phyloP scores from a whole-genome alignment of 1,140 invertebrate species.

The Bombyx mori region DNA sequence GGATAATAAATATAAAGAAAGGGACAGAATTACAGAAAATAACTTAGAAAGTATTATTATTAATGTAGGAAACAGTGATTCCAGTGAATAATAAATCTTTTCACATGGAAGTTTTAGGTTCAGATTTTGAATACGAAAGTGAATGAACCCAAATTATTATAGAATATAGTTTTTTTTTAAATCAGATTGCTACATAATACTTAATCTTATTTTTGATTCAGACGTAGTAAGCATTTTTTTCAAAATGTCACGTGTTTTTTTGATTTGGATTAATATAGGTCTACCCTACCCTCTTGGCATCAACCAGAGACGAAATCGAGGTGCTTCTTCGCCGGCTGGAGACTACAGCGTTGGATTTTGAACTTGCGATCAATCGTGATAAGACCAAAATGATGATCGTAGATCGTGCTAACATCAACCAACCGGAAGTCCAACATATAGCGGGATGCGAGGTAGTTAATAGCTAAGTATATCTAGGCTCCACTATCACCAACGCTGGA shows the following conservation, averaged over 20 bases:
- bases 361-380: too few species aligned
- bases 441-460: too few species aligned
- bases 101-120: conserved; percentile 3
- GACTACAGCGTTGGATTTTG: too few species aligned
- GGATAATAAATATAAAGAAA: too few species aligned
- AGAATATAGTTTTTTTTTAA: neutral
- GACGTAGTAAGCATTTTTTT: neutral
- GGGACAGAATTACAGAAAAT: conserved; percentile 1
- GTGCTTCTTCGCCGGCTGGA: too few species aligned
- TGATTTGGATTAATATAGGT: neutral
- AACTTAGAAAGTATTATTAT: conserved; percentile 13
- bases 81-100: conserved; percentile 7
- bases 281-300: too few species aligned
- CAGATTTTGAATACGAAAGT: conserved; percentile 4
- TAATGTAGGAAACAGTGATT: conserved; percentile 9
- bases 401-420: too few species aligned
- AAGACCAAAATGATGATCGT: too few species aligned
- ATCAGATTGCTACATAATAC: neutral
- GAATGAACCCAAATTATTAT: conserved; percentile 5
- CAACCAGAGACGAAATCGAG: too few species aligned
- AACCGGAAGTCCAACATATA: too few species aligned
- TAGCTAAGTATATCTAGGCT: too few species aligned
- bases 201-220: neutral
- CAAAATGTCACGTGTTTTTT: neutral
- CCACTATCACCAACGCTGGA: too few species aligned